Evolutionary conservation across 2,113 vertebrate genomes (phyloP).

Genomic region (Ahaetulla prasina): DNA sequence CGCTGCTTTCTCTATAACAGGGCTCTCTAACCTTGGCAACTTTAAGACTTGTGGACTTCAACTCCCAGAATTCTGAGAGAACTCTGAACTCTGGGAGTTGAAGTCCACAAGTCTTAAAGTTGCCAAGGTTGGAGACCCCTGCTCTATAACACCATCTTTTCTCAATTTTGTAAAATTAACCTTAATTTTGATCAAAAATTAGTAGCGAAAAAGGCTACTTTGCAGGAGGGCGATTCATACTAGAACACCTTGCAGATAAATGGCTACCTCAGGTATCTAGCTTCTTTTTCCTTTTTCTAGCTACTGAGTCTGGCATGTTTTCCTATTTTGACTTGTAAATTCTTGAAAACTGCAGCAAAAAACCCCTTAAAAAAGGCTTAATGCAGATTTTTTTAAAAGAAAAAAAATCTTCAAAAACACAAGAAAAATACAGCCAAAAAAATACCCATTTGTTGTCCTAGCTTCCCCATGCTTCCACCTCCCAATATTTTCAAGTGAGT

Average conservation of each 20-base stretch:
- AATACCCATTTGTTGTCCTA: background rate
- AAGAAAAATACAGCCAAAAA: background rate
- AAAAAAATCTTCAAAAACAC: background rate
- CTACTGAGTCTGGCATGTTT: background rate
- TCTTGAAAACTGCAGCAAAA: background rate
- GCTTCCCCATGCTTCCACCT: background rate
- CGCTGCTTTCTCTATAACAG: background rate
- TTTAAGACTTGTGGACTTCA: too few relatives aligned
- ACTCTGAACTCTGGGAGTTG: too few relatives aligned
- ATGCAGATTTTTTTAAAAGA: background rate
- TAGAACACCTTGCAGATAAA: background rate
- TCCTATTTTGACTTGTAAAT: background rate
- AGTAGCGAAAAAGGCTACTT: background rate
- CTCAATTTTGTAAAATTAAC: background rate
- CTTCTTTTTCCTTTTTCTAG: background rate
- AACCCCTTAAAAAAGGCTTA: background rate
- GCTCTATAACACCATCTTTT: background rate
- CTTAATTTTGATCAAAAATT: background rate
- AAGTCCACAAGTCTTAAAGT: too few relatives aligned
- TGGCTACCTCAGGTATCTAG: background rate
- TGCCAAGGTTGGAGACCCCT: too few relatives aligned
- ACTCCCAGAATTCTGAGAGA: too few relatives aligned
- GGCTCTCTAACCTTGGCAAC: too few relatives aligned
- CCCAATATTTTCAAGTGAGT: background rate
- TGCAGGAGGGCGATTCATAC: background rate